phyloP scores from a whole-genome alignment of 2,888 invertebrate species.

The Xanthia icteritia region DNA sequence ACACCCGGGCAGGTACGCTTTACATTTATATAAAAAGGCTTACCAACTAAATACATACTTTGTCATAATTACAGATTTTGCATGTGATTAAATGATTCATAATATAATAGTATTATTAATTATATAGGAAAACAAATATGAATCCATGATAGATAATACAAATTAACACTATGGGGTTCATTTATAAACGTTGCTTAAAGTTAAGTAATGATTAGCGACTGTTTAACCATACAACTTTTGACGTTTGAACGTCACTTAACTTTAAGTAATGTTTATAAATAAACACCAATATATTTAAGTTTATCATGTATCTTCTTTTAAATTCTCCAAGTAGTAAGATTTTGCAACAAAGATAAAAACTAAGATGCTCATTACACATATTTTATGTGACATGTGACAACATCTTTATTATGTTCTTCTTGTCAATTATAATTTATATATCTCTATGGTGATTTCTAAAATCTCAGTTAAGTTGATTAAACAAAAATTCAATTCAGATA shows the following conservation, averaged over 20 bases:
- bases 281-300: not conserved
- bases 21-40: not conserved
- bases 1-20: slow-evolving; percentile 5
- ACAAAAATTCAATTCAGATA: not conserved
- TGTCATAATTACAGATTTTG: not conserved
- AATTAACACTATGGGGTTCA: not conserved
- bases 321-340: not conserved
- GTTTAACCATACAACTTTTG: not conserved
- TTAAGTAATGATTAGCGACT: not conserved
- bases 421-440: not conserved
- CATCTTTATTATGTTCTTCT: not conserved
- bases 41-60: not conserved
- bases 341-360: not conserved
- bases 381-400: not conserved
- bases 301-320: slow-evolving; percentile 4
- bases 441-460: not conserved
- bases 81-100: not conserved
- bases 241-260: not conserved
- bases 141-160: not conserved
- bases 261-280: not conserved
- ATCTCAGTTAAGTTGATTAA: not conserved
- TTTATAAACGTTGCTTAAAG: too few relatives aligned
- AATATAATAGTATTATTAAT: too few relatives aligned
- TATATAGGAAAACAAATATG: not conserved
- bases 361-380: not conserved